Evolutionary conservation across 1,140 invertebrate species (phyloP).

Genomic region (Drosophila azteca): DNA sequence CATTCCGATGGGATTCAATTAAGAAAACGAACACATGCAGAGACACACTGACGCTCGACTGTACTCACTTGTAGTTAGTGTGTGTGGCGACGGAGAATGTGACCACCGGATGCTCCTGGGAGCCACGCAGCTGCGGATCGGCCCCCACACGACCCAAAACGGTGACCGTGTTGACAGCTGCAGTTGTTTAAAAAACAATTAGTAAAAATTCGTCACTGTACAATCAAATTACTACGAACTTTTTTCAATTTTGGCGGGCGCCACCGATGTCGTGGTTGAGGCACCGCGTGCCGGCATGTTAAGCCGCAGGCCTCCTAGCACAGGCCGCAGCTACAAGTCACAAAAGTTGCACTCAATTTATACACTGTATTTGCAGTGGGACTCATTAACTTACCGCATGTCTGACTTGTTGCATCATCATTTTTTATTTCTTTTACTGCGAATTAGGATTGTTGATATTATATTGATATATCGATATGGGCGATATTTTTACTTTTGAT

Average conservation of each 20-base stretch:
- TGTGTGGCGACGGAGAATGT: constrained; percentile 96
- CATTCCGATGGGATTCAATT: background rate
- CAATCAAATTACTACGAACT: constrained; percentile 43
- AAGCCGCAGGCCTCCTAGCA: constrained; percentile 35
- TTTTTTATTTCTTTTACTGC: constrained; percentile 33
- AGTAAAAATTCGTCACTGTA: background rate
- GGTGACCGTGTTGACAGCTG: constrained; percentile 94
- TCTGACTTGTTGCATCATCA: constrained; percentile 75
- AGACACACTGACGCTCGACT: background rate
- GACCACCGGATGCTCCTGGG: constrained; percentile 92
- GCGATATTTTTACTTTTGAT: no score
- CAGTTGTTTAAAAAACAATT: constrained; percentile 65
- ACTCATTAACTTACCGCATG: constrained; percentile 44
- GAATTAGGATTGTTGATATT: no score
- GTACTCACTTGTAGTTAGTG: constrained; percentile 88
- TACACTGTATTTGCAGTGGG: no score
- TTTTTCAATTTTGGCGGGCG: constrained; percentile 82
- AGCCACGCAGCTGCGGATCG: constrained; percentile 93
- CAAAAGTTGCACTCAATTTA: background rate
- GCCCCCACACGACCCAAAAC: constrained; percentile 93
- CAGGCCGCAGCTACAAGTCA: constrained; percentile 37
- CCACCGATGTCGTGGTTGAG: constrained; percentile 45
- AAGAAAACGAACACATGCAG: constrained; percentile 22
- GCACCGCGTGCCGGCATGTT: constrained; percentile 56
- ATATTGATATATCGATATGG: no score